A percentile compares a stretch with the other conserved stretches of the same genome.
phyloP scores from a whole-genome alignment of 30 jellyfish, hydroid and myxozoan species.

The Pseudorhiza aurosa region DNA sequence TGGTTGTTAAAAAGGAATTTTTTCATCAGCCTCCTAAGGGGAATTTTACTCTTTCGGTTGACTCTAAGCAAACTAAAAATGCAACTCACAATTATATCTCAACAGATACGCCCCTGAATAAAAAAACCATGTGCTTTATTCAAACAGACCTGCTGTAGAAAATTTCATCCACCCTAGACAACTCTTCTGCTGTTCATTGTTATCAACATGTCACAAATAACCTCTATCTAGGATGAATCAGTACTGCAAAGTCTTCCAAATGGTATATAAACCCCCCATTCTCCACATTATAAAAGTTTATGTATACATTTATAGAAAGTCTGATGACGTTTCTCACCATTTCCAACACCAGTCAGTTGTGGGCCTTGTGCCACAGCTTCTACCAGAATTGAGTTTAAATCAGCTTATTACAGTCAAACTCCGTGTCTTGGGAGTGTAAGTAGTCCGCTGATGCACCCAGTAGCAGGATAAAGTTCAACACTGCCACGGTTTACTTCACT shows the following conservation, averaged over 20 bases:
- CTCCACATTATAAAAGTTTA: conserved; percentile 26
- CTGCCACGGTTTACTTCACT: too few species aligned
- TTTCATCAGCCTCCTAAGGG: too few species aligned
- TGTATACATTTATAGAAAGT: conserved; percentile 27
- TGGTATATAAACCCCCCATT: conserved; percentile 55
- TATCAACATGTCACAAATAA: background rate
- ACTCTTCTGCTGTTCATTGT: background rate
- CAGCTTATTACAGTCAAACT: too few species aligned
- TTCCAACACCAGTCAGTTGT: background rate
- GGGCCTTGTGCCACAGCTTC: conserved; percentile 1
- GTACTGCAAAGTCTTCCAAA: conserved; percentile 12
- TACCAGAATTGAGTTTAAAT: too few species aligned
- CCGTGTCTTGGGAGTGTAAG: too few species aligned
- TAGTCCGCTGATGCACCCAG: too few species aligned
- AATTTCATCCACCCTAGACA: background rate
- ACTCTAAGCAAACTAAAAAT: too few species aligned
- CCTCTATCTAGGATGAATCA: conserved; percentile 3
- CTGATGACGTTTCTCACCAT: conserved; percentile 51
- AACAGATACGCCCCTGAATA: background rate
- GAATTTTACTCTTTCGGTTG: too few species aligned
- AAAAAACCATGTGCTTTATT: conserved; percentile 24
- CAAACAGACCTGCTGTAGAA: conserved; percentile 67
- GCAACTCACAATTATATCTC: too few species aligned
- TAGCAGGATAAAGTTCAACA: too few species aligned
- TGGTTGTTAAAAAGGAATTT: too few species aligned